Percentiles rank a stretch among this genome's conserved stretches.
phyloP scores from a whole-genome alignment of 2,113 vertebrate species.

The Scomber scombrus region DNA sequence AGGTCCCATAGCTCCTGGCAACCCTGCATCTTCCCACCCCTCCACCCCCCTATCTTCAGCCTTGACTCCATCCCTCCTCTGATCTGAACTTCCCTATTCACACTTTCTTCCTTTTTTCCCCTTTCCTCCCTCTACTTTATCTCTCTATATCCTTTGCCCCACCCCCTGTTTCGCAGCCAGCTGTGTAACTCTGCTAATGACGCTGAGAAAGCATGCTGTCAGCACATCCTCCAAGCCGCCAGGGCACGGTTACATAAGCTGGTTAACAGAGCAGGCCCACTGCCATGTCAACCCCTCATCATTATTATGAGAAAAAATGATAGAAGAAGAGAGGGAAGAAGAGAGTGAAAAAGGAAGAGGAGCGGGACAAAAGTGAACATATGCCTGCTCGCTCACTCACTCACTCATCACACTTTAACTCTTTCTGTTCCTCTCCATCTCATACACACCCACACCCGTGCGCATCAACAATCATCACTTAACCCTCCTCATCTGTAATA shows the following conservation, averaged over 20 bases:
- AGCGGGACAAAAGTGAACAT: constrained; percentile 33
- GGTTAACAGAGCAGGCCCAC: constrained; percentile 79
- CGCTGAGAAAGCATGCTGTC: constrained; percentile 80
- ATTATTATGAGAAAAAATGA: constrained; percentile 57
- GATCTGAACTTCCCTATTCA: constrained; percentile 45
- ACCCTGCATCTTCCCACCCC: constrained; percentile 11
- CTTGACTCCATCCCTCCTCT: constrained; percentile 17
- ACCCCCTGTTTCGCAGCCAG: constrained; percentile 69
- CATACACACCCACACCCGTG: background rate
- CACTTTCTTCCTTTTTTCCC: constrained; percentile 44
- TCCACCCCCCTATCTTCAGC: constrained; percentile 11
- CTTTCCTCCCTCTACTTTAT: constrained; percentile 46
- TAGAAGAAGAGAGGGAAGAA: constrained; percentile 19
- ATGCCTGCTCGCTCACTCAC: constrained; percentile 23
- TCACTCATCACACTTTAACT: background rate
- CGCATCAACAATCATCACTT: background rate
- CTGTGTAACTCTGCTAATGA: constrained; percentile 82
- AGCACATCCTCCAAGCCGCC: constrained; percentile 77
- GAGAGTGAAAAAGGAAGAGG: constrained; percentile 14
- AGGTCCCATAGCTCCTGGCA: constrained; percentile 46
- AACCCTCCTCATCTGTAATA: constrained; percentile 12
- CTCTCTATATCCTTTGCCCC: constrained; percentile 27
- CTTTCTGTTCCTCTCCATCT: background rate
- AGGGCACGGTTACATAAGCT: constrained; percentile 81
- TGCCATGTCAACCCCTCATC: constrained; percentile 77